phyloP scores from a whole-genome alignment of 2,888 invertebrate genomes.

The Clepsis dumicolana region DNA sequence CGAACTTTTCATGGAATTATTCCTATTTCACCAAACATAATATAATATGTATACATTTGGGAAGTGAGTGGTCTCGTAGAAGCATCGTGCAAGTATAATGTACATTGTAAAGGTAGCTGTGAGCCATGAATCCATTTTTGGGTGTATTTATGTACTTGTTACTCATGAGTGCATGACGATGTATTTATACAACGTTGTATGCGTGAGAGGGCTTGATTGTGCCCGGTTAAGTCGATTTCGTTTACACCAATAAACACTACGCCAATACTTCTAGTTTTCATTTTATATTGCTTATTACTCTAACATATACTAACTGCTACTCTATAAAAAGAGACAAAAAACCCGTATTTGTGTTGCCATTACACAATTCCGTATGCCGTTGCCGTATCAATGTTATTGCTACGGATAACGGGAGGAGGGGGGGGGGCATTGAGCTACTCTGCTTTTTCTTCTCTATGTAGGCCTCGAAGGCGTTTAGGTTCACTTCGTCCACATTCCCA shows the following conservation, averaged over 20 bases:
- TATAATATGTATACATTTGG: background rate
- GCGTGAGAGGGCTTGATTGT: conserved; percentile 51
- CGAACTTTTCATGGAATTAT: background rate
- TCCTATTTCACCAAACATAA: background rate
- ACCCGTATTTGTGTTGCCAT: too few species aligned
- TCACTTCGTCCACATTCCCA: too few species aligned
- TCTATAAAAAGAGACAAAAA: too few species aligned
- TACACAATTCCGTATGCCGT: too few species aligned
- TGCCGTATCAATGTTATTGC: too few species aligned
- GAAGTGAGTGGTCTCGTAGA: conserved; percentile 34
- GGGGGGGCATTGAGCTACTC: too few species aligned
- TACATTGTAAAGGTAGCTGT: conserved; percentile 35
- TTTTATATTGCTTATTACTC: conserved; percentile 36
- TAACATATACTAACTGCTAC: too few species aligned
- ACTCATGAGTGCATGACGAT: conserved; percentile 57
- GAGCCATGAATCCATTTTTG: conserved; percentile 45
- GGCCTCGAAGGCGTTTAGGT: too few species aligned
- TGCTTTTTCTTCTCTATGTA: too few species aligned
- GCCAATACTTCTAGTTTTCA: conserved; percentile 56
- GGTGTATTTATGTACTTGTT: conserved; percentile 64
- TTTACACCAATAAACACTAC: conserved; percentile 76
- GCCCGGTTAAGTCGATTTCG: conserved; percentile 72
- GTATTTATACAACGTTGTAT: conserved; percentile 38
- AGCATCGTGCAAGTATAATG: conserved; percentile 14
- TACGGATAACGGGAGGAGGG: too few species aligned